Conservation (phyloP, 2,888 invertebrate species). For the Drosophila setosimentum region DNA sequence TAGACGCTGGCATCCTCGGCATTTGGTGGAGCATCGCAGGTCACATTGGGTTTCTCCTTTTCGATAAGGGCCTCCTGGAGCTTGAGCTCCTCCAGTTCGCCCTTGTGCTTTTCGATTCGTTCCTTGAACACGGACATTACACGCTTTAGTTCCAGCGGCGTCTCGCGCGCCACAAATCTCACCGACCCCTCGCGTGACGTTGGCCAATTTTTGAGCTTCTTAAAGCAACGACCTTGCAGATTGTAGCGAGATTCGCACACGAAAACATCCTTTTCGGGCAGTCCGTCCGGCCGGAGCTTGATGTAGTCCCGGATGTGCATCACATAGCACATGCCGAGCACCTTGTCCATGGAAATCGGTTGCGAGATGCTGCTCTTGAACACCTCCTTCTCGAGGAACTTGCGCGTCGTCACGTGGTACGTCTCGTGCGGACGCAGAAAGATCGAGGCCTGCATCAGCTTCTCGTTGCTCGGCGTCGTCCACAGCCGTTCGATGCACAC, state of each 20-base stretch:
- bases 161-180: constrained; percentile 89
- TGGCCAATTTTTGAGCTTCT: constrained; percentile 95
- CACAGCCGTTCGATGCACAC: constrained; percentile 95
- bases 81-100: constrained; percentile 94
- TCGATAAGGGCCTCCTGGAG: constrained; percentile 93
- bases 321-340: constrained; percentile 95
- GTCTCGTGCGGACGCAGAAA: constrained; percentile 98
- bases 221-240: constrained; percentile 93
- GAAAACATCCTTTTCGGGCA: constrained; percentile 96
- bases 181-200: constrained; percentile 87
- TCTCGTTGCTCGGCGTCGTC: constrained; percentile 92
- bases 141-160: constrained; percentile 92
- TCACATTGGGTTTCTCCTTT: constrained; percentile 95
- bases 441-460: constrained; percentile 96
- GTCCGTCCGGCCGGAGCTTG: constrained; percentile 93
- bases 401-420: constrained; percentile 96
- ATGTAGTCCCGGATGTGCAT: constrained; percentile 98
- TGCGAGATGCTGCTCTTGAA: constrained; percentile 97
- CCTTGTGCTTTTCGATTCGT: constrained; percentile 94
- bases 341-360: constrained; percentile 93
- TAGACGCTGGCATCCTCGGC: constrained; percentile 93
- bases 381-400: constrained; percentile 97
- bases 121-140: constrained; percentile 97
- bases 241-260: constrained; percentile 98
- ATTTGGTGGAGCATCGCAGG: constrained; percentile 87